These are phyloP conservation scores for Mya arenaria DNA, from an alignment of 1,140 invertebrate genomes.

Conservation along the genomic window DNA sequence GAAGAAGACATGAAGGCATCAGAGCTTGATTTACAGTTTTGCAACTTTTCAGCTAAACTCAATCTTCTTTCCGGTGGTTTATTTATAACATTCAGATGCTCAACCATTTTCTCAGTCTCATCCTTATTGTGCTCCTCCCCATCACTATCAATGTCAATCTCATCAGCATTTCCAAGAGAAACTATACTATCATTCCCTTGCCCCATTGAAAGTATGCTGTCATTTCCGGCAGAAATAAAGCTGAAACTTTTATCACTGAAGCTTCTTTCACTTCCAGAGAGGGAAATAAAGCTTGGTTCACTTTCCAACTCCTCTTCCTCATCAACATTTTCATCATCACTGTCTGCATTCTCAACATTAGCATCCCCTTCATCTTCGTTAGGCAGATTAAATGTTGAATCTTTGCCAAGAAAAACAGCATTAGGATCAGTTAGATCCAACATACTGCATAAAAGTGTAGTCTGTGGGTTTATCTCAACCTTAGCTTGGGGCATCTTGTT, in stretches of 20 bases:
- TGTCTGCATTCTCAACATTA: conserved; percentile 54
- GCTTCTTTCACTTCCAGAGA: conserved; percentile 51
- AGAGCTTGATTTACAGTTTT: conserved; percentile 10
- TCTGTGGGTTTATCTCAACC: conserved; percentile 88
- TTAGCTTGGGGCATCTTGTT: conserved; percentile 60
- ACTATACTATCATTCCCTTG: conserved; percentile 67
- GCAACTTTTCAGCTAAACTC: conserved; percentile 29
- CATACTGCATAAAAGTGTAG: conserved; percentile 89
- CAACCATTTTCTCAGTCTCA: not conserved
- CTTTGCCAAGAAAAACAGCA: conserved; percentile 74
- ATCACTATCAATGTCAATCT: conserved; percentile 71
- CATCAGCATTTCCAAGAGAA: conserved; percentile 67
- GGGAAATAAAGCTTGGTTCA: conserved; percentile 58
- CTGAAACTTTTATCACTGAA: conserved; percentile 62
- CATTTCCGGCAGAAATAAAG: conserved; percentile 59
- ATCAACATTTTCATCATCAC: conserved; percentile 56
- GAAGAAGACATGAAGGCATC: not conserved
- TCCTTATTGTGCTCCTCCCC: not conserved
- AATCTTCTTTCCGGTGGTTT: conserved; percentile 27
- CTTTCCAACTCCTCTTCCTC: conserved; percentile 60
- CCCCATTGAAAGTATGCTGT: conserved; percentile 40
- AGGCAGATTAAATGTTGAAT: conserved; percentile 52
- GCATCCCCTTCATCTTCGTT: conserved; percentile 32
- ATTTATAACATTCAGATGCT: not conserved
- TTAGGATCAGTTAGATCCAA: conserved; percentile 90